phyloP scores from a whole-genome alignment of 2,113 vertebrate genomes.

The Polyodon spathula region DNA sequence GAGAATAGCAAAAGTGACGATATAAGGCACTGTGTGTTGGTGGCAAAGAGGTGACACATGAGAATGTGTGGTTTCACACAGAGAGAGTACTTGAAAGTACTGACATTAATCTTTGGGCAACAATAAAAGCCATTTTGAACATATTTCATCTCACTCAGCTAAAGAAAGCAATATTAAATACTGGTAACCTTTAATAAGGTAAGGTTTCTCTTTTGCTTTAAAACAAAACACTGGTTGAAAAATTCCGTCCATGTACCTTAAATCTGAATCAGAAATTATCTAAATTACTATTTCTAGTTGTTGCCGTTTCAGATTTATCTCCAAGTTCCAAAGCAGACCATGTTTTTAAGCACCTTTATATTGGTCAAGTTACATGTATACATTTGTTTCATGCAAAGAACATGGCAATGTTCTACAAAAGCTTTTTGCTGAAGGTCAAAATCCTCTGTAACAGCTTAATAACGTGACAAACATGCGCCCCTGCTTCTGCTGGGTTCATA shows the following conservation, averaged over 20 bases:
- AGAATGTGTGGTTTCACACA: slow-evolving; percentile 1
- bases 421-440: slow-evolving; percentile 89
- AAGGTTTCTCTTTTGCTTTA: not conserved
- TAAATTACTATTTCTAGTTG: not conserved
- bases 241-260: not conserved
- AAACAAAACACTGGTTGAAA: not conserved
- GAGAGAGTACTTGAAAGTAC: not conserved
- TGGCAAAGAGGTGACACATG: not conserved
- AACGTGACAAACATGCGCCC: slow-evolving; percentile 68
- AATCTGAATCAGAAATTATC: too few relatives aligned
- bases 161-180: not conserved
- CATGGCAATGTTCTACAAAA: slow-evolving; percentile 57
- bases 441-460: slow-evolving; percentile 71
- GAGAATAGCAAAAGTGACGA: slow-evolving; percentile 1
- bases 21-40: not conserved
- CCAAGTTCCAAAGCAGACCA: not conserved
- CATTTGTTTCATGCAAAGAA: slow-evolving; percentile 43
- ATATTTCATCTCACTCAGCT: slow-evolving; percentile 1
- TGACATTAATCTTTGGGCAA: not conserved
- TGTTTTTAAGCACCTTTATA: not conserved
- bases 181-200: not conserved
- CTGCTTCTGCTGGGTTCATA: slow-evolving; percentile 66
- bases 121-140: not conserved
- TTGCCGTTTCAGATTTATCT: not conserved
- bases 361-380: slow-evolving; percentile 6